phyloP scores from a whole-genome alignment of 30 jellyfish, hydroid and myxozoan species.

The Nemopilema nomurai region DNA sequence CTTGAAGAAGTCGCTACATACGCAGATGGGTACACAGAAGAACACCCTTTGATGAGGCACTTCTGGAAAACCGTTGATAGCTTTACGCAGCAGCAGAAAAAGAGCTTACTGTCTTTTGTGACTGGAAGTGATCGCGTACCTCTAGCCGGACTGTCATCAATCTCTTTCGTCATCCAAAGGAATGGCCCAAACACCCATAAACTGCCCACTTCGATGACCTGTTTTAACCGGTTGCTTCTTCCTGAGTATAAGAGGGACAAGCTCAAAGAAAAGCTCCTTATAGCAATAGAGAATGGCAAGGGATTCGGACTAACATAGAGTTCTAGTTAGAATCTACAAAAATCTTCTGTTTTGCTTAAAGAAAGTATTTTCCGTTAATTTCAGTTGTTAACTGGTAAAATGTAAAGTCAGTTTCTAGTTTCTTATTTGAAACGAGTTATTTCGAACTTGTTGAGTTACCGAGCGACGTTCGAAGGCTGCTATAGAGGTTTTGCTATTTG shows the following conservation, averaged over 20 bases:
- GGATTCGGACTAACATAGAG: conserved; percentile 93
- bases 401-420: too few relatives aligned
- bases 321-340: too few relatives aligned
- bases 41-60: conserved; percentile 64
- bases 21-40: conserved; percentile 74
- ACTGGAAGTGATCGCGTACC: conserved; percentile 99
- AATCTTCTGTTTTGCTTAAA: too few relatives aligned
- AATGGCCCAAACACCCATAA: conserved; percentile 92
- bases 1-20: conserved; percentile 84
- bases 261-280: conserved; percentile 72
- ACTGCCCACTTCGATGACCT: conserved; percentile 95
- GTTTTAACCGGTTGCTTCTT: conserved; percentile 83
- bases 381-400: too few relatives aligned
- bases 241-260: conserved; percentile 73
- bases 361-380: too few relatives aligned
- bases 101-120: conserved; percentile 78
- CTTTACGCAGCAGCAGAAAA: conserved; percentile 73
- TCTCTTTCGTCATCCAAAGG: conserved; percentile 78
- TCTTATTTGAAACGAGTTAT: too few relatives aligned
- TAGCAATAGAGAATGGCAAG: conserved; percentile 86
- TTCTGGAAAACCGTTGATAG: conserved; percentile 83
- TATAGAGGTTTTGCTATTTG: too few relatives aligned
- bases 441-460: too few relatives aligned
- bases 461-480: too few relatives aligned
- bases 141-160: conserved; percentile 77